A percentile compares a stretch with the other conserved stretches of the same genome.
These are phyloP conservation scores for Actenoides lindsayi DNA, from an alignment of 2,113 vertebrate genomes.

Conservation along the genomic window DNA sequence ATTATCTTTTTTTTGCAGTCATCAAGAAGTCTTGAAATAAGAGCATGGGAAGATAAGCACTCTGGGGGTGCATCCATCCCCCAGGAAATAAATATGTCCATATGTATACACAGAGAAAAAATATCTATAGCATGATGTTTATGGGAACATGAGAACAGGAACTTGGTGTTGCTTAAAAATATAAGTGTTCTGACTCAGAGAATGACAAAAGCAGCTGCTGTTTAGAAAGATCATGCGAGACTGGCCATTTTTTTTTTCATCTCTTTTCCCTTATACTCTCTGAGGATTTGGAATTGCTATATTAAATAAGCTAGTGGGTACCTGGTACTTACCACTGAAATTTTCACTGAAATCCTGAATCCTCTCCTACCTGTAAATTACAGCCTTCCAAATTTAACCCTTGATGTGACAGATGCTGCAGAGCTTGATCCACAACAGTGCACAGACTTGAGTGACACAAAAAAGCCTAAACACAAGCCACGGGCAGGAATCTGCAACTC, in stretches of 20 bases:
- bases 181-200: background rate
- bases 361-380: background rate
- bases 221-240: background rate
- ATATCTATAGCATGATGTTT: slow-evolving; percentile 35
- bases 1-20: background rate
- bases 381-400: background rate
- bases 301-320: background rate
- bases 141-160: slow-evolving; percentile 31
- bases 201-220: slow-evolving; percentile 46
- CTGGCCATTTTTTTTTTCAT: background rate
- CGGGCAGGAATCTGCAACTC: background rate
- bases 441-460: background rate
- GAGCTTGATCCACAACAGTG: background rate
- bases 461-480: background rate
- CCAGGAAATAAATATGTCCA: slow-evolving; percentile 31
- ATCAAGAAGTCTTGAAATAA: slow-evolving; percentile 2
- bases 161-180: background rate
- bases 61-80: background rate
- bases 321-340: background rate
- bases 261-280: background rate
- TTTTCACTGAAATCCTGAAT: background rate
- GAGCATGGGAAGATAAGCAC: slow-evolving; percentile 39
- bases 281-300: background rate
- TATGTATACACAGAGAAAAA: slow-evolving; percentile 32
- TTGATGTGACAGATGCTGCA: background rate